phyloP scores from a whole-genome alignment of 1,140 invertebrate genomes.

The Neoseiulus cucumeris region DNA sequence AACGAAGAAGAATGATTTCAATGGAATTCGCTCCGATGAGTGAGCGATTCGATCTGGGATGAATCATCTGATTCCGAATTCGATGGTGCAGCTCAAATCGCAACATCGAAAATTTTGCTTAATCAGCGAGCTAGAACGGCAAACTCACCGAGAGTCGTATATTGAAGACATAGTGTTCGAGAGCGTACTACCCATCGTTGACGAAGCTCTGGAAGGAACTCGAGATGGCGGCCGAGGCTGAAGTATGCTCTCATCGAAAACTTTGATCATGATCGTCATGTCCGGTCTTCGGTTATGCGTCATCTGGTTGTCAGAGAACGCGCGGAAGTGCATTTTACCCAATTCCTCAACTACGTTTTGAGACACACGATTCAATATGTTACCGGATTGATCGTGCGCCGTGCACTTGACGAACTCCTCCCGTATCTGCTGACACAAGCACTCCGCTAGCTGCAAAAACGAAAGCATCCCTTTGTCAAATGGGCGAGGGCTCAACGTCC shows the following conservation, averaged over 20 bases:
- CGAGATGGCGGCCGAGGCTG: background rate
- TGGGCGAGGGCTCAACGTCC: background rate
- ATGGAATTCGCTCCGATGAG: no score
- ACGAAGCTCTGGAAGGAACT: no score
- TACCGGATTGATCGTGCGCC: background rate
- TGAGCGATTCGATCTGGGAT: no score
- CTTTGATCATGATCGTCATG: background rate
- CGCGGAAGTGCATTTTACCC: background rate
- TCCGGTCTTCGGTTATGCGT: background rate
- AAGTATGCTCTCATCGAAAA: background rate
- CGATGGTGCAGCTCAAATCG: no score
- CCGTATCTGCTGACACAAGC: background rate
- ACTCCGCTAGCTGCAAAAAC: background rate
- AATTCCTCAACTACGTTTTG: background rate
- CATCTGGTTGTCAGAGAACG: background rate
- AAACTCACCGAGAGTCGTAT: no score
- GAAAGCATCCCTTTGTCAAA: background rate
- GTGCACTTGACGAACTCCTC: background rate
- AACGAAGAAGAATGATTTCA: no score
- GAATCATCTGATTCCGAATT: no score
- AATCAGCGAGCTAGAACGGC: no score
- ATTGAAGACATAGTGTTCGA: no score
- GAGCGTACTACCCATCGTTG: no score
- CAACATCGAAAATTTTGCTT: no score
- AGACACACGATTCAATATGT: background rate